Percentiles rank a stretch among this genome's conserved stretches.
phyloP scores from a whole-genome alignment of 2,797 vertebrate genomes.

The Xerus rutilus region DNA sequence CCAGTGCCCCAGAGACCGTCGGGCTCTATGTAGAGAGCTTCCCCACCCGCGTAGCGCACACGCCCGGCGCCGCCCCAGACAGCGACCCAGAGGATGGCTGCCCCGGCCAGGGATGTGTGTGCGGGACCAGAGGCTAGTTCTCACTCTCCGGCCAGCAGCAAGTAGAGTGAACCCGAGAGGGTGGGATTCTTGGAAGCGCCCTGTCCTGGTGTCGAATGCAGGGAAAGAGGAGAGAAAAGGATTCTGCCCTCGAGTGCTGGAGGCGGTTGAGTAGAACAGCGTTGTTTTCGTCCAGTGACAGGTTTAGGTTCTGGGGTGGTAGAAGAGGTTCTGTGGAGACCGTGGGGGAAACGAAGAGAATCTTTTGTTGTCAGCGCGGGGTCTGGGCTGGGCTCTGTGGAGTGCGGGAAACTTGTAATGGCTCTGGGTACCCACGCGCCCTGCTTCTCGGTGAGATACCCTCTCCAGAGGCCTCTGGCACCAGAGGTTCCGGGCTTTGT shows the following conservation, averaged over 20 bases:
- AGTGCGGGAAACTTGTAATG: constrained; percentile 79
- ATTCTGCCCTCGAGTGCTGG: not conserved
- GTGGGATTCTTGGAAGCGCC: constrained; percentile 38
- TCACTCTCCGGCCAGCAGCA: constrained; percentile 19
- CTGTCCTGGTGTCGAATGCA: not conserved
- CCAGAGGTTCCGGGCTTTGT: constrained; percentile 85
- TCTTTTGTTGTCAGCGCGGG: constrained; percentile 86
- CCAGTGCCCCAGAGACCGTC: not conserved
- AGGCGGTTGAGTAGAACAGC: not conserved
- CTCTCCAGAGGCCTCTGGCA: constrained; percentile 62
- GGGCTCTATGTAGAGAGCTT: not conserved
- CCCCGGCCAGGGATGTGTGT: not conserved
- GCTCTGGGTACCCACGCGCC: constrained; percentile 57
- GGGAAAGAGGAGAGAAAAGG: not conserved
- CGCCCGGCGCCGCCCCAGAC: constrained; percentile 64
- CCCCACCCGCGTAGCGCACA: constrained; percentile 35
- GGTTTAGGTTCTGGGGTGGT: constrained; percentile 52
- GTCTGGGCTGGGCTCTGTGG: constrained; percentile 73
- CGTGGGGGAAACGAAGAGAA: constrained; percentile 58
- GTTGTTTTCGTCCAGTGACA: not conserved
- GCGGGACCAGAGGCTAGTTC: not conserved
- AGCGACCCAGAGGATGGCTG: not conserved
- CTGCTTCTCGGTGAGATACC: constrained; percentile 41
- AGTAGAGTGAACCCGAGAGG: constrained; percentile 12
- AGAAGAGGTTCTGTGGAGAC: constrained; percentile 43